phyloP scores from a whole-genome alignment of 2,113 vertebrate species.

The Andinoacara biseriatus region DNA sequence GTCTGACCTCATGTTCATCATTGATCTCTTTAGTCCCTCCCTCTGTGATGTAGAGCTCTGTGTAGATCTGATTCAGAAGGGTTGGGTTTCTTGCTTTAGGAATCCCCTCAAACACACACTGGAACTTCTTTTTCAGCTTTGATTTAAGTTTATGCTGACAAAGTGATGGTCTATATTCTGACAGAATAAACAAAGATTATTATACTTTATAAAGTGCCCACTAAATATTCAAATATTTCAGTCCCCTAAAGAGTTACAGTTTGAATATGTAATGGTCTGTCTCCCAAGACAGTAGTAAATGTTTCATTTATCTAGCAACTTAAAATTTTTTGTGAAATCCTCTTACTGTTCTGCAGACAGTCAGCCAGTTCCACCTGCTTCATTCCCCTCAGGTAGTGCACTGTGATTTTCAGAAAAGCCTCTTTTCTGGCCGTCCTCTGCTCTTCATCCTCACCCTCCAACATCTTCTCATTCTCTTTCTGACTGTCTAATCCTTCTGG shows the following conservation, averaged over 20 bases:
- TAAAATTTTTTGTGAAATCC: not conserved
- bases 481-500: not conserved
- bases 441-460: no score
- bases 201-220: no score
- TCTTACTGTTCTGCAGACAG: no score
- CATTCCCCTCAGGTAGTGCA: not conserved
- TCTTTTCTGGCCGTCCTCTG: not conserved
- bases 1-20: conserved; percentile 53
- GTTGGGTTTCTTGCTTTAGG: conserved; percentile 14
- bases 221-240: no score
- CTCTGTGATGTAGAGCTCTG: conserved; percentile 63
- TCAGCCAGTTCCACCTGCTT: not conserved
- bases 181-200: no score
- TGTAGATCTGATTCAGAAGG: conserved; percentile 49
- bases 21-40: conserved; percentile 29
- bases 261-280: no score
- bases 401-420: not conserved
- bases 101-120: conserved; percentile 22
- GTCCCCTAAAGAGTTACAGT: no score
- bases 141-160: not conserved
- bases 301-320: not conserved
- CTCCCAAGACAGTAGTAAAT: no score
- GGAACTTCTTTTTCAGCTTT: not conserved
- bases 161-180: not conserved
- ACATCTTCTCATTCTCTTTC: not conserved